These are phyloP conservation scores for Montipora cactus DNA, from an alignment of 64 coral and sea anemone genomes.

Conservation along the genomic window DNA sequence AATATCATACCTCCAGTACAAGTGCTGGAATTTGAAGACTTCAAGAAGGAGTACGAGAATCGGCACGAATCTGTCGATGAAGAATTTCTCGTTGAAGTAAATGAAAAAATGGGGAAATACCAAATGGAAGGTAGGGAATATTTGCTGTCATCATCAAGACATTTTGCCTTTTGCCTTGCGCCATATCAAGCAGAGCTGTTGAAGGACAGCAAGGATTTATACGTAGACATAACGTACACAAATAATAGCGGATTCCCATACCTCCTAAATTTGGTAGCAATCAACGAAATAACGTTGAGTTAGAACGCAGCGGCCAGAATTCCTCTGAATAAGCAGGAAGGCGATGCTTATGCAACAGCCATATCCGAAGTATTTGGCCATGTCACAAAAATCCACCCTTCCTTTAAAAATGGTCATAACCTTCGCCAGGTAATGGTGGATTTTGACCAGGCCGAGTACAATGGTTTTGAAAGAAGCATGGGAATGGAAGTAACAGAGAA, in stretches of 20 bases:
- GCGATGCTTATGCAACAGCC: conserved; percentile 52
- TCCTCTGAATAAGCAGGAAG: conserved; percentile 63
- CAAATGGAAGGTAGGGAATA: conserved; percentile 71
- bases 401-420: conserved; percentile 42
- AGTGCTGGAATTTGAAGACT: conserved; percentile 53
- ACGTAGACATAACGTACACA: conserved; percentile 74
- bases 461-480: conserved; percentile 28
- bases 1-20: conserved; percentile 28
- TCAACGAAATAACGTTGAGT: not conserved
- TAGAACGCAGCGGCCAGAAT: conserved; percentile 62
- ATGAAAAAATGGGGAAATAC: conserved; percentile 57
- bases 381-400: conserved; percentile 11
- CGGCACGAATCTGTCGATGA: conserved; percentile 23
- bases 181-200: conserved; percentile 58
- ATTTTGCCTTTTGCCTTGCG: conserved; percentile 73
- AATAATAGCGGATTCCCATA: conserved; percentile 60
- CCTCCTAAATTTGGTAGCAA: conserved; percentile 1
- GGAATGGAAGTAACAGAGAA: not conserved
- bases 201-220: conserved; percentile 38
- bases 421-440: conserved; percentile 43
- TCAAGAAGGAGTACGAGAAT: conserved; percentile 45
- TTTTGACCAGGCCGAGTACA: conserved; percentile 63
- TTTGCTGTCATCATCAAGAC: conserved; percentile 31
- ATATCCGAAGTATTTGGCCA: conserved; percentile 42
- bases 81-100: conserved; percentile 49